Evolutionary conservation across 2,888 invertebrate genomes (phyloP), one percentile per base, ranked within the genome.

Genomic region (Anagyrus pseudococci): DNA sequence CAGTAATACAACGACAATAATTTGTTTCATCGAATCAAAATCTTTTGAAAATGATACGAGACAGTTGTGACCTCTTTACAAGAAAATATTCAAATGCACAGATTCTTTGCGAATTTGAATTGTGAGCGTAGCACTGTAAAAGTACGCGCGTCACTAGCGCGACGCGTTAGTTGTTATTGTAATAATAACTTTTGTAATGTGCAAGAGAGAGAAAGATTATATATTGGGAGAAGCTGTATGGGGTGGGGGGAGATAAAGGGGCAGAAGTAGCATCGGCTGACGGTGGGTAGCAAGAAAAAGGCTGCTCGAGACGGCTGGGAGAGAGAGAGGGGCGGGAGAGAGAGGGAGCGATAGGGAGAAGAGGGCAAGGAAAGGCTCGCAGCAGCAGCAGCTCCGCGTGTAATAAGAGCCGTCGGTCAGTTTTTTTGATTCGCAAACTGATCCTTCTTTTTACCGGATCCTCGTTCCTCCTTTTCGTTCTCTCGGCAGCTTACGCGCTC

Each of bases 401-500:
- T 80, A 80, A 80, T 80, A 79, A 80, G 80, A 79, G 75, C 74
- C 78, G 79, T 73, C 78, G 76, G 76, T 79, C 75, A 78, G 79
- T 78, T 79, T 79, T 78, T 79, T 80, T 73, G 67, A 66, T 53
- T 66, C 62, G 62, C 62, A 62, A 66, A 62, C 62, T 64, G 67
- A 66, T 70, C 70, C 69, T 69, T 69, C 58, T 63, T 64, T 63
- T 63, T 65, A 41, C 58, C 41, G 26, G 19, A 57, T 44, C 37
- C 58, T 46, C 63, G 29, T 53, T 56, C 66, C 47, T 50, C 47
- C 64, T 61, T 50, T 54, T 66, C 62, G 59, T 49, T 49, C 63
- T 57, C 63, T 47, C 50, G 49, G 56, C 58, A 22, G 33, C 44
- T 43, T 58, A 19, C 53, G 40, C 56, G 47, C 41, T 52, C 61